phyloP scores from a whole-genome alignment of 2,888 invertebrate species.

The Laspeyria flexula region DNA sequence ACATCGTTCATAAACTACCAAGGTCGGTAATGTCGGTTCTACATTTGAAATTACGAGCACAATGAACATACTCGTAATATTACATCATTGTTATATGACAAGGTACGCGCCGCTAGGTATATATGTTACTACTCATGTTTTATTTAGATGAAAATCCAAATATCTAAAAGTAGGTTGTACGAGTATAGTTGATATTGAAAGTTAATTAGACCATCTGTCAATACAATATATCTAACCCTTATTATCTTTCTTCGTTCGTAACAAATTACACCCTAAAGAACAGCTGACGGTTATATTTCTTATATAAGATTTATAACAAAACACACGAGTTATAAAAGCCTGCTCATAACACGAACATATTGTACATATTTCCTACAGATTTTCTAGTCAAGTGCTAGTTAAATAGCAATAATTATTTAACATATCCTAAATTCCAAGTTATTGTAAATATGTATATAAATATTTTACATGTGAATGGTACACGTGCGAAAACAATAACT shows the following conservation, averaged over 20 bases:
- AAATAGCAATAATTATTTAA: constrained; percentile 29
- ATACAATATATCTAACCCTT: constrained; percentile 2
- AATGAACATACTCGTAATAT: constrained; percentile 25
- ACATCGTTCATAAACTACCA: constrained; percentile 47
- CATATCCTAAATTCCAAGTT: constrained; percentile 31
- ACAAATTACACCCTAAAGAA: neutral
- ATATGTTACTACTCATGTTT: neutral
- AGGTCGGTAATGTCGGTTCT: constrained; percentile 38
- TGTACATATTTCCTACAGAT: neutral
- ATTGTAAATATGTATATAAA: constrained; percentile 41
- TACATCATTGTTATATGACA: constrained; percentile 4
- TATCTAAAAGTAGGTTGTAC: neutral
- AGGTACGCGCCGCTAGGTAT: neutral
- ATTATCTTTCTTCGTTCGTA: neutral
- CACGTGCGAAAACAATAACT: constrained; percentile 43
- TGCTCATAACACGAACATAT: neutral
- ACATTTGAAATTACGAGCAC: constrained; percentile 28
- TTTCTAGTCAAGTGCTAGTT: constrained; percentile 16
- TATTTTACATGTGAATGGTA: constrained; percentile 41
- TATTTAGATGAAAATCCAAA: neutral
- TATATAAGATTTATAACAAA: constrained; percentile 1
- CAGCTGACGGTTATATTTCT: neutral
- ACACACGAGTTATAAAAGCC: neutral
- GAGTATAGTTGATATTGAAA: neutral
- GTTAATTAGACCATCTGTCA: neutral